Conservation (phyloP, 2,113 vertebrate genomes). For the Hemicordylus capensis region DNA sequence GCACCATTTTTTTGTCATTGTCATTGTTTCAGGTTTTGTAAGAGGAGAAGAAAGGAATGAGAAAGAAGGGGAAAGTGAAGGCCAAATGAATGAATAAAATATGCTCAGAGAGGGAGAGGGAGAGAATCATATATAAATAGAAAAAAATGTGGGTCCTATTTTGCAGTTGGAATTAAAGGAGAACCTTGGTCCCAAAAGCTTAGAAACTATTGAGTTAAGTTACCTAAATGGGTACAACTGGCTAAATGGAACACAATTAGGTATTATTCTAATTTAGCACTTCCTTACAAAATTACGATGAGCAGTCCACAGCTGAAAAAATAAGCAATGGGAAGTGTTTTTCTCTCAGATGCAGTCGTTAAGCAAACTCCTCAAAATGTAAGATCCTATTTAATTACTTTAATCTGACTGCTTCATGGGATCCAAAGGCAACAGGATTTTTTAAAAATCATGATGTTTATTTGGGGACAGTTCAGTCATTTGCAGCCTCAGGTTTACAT, state of each 20-base stretch:
- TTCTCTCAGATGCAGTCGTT: background rate
- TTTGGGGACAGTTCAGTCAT: background rate
- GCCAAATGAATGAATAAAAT: background rate
- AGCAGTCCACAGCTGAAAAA: constrained; percentile 14
- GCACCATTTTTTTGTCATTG: background rate
- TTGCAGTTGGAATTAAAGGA: background rate
- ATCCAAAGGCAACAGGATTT: background rate
- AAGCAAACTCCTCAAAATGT: constrained; percentile 11
- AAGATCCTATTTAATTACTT: background rate
- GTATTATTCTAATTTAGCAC: background rate
- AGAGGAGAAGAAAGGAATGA: background rate
- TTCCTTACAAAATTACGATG: background rate
- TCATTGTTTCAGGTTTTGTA: background rate
- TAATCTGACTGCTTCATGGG: background rate
- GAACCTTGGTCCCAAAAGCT: background rate
- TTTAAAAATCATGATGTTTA: background rate
- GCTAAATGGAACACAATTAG: background rate
- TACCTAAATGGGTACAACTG: background rate
- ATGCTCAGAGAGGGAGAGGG: background rate
- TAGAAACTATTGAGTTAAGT: background rate
- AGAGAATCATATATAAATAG: background rate
- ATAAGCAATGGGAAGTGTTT: background rate
- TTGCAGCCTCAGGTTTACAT: background rate
- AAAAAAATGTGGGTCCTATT: background rate
- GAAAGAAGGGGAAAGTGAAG: background rate